Percentiles rank a stretch among this genome's conserved stretches.
phyloP scores from a whole-genome alignment of 2,888 invertebrate genomes.

The Drosophila ustulata region DNA sequence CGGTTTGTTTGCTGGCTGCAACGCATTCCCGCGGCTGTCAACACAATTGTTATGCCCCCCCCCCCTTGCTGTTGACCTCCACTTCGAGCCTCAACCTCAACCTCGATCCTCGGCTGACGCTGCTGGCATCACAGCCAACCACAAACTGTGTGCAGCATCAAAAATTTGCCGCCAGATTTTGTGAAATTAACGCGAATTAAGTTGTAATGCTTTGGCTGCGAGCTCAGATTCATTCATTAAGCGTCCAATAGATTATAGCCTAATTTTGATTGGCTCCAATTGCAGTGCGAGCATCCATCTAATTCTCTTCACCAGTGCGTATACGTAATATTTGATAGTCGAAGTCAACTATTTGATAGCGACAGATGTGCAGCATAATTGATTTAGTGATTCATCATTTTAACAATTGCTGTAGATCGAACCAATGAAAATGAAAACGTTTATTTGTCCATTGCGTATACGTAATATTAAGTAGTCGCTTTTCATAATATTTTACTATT shows the following conservation, averaged over 20 bases:
- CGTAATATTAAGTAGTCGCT: too few relatives aligned
- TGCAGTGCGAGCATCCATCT: neutral
- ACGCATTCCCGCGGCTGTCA: constrained; percentile 74
- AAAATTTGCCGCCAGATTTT: constrained; percentile 55
- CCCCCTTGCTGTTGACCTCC: neutral
- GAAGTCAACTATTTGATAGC: neutral
- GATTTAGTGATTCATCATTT: too few relatives aligned
- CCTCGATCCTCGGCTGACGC: constrained; percentile 2
- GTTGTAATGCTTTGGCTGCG: constrained; percentile 52
- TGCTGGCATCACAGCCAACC: constrained; percentile 5
- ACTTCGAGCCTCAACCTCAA: neutral
- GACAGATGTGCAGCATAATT: too few relatives aligned
- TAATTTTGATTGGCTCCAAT: constrained; percentile 3
- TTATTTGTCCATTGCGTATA: too few relatives aligned
- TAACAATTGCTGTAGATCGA: too few relatives aligned
- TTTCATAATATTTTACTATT: too few relatives aligned
- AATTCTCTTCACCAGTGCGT: neutral
- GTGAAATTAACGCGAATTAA: constrained; percentile 73
- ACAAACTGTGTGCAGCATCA: constrained; percentile 46
- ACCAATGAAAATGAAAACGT: too few relatives aligned
- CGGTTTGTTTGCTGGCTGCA: constrained; percentile 79
- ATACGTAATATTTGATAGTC: constrained; percentile 1
- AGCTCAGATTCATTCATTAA: constrained; percentile 52
- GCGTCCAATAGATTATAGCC: constrained; percentile 14
- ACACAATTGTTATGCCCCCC: constrained; percentile 66